A percentile compares a stretch with the other conserved stretches of the same genome.
phyloP scores from a whole-genome alignment of 2,797 vertebrate species.

The Channallabes apus region DNA sequence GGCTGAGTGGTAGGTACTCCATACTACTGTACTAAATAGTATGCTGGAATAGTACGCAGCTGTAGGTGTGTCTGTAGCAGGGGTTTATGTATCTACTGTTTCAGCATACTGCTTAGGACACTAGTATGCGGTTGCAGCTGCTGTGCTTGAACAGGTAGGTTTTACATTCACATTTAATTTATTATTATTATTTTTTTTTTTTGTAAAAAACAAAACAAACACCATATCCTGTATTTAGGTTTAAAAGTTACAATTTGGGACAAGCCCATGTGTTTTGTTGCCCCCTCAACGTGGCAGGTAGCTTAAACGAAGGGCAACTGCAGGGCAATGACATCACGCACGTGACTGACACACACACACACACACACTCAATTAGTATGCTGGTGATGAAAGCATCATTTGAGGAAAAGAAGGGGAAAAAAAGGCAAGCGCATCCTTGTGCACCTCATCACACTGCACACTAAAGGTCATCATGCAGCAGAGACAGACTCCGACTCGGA shows the following conservation, averaged over 20 bases:
- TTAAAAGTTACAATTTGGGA: not conserved
- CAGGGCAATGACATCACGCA: constrained; percentile 36
- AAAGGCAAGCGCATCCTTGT: constrained; percentile 15
- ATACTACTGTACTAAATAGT: not conserved
- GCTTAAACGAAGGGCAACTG: constrained; percentile 27
- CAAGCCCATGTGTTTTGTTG: not conserved
- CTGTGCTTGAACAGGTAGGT: constrained; percentile 21
- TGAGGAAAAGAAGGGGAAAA: constrained; percentile 1
- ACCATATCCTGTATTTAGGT: not conserved
- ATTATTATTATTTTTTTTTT: too few species aligned
- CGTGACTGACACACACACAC: constrained; percentile 2
- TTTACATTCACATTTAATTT: constrained; percentile 19
- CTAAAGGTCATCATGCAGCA: constrained; percentile 37
- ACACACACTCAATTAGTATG: constrained; percentile 51
- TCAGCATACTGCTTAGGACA: not conserved
- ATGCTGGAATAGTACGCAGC: not conserved
- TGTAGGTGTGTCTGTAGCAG: not conserved
- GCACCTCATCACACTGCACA: constrained; percentile 1
- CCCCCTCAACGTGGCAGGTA: not conserved
- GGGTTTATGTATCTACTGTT: not conserved
- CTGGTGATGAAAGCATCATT: constrained; percentile 41
- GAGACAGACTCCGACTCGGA: too few species aligned
- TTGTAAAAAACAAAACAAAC: too few species aligned
- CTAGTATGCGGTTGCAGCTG: not conserved
- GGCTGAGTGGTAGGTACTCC: constrained; percentile 25